Percentiles rank a stretch among this genome's conserved stretches.
Evolutionary conservation across 2,888 invertebrate species (phyloP).

Genomic region (Aphidoletes aphidimyza): DNA sequence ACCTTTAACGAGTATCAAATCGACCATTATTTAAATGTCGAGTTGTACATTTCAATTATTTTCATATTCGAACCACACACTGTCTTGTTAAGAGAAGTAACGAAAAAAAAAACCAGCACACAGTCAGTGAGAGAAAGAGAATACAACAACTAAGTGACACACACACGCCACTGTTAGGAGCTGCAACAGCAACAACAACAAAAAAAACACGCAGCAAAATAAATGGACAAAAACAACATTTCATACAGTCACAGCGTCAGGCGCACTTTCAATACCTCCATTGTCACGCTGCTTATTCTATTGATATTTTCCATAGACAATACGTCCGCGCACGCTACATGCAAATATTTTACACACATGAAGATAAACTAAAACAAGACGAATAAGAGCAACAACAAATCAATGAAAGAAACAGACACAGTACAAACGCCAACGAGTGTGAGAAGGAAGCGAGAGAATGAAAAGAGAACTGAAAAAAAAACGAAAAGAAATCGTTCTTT

Average conservation of each 20-base stretch:
- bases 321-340: conserved; percentile 28
- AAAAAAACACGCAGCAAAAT: background rate
- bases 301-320: conserved; percentile 46
- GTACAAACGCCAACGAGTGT: background rate
- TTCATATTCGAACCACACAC: conserved; percentile 33
- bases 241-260: background rate
- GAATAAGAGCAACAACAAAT: background rate
- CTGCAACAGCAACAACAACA: background rate
- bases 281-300: conserved; percentile 7
- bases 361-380: background rate
- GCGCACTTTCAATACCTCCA: conserved; percentile 46
- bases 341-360: conserved; percentile 40
- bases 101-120: background rate
- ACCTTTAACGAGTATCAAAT: conserved; percentile 51
- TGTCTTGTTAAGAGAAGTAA: background rate
- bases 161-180: conserved; percentile 22
- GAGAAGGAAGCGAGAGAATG: background rate
- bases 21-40: conserved; percentile 49
- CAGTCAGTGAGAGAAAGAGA: no score
- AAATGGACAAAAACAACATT: conserved; percentile 19
- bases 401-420: background rate
- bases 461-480: background rate
- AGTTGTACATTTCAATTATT: conserved; percentile 42
- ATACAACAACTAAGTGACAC: background rate
- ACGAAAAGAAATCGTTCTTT: conserved; percentile 8